Percentiles rank a stretch among this genome's conserved stretches.
phyloP scores from a whole-genome alignment of 2,113 vertebrate species.

The Atlantisia rogersi region DNA sequence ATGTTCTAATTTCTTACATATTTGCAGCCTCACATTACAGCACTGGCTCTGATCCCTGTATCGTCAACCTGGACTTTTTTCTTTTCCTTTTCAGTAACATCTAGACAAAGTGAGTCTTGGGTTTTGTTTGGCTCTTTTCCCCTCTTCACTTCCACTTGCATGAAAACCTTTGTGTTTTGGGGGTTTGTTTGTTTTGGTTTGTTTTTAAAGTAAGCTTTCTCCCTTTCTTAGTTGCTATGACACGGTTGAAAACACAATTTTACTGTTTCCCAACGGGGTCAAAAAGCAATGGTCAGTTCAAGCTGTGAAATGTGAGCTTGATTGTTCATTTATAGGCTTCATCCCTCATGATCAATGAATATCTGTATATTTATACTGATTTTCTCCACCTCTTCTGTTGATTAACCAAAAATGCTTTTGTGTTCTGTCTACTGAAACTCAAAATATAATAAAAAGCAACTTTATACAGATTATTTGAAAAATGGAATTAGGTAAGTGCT shows the following conservation, averaged over 20 bases:
- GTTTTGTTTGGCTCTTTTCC: background rate
- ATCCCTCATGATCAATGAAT: background rate
- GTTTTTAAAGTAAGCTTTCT: background rate
- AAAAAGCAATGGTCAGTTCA: background rate
- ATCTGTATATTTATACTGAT: background rate
- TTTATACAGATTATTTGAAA: background rate
- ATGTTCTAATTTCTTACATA: background rate
- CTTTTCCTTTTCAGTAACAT: background rate
- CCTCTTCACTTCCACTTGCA: background rate
- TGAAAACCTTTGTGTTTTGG: background rate
- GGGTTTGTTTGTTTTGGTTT: too few relatives aligned
- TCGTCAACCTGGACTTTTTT: background rate
- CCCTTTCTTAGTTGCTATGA: background rate
- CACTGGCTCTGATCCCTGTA: background rate
- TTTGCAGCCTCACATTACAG: background rate
- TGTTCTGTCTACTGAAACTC: background rate
- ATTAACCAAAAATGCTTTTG: background rate
- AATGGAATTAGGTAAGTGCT: background rate
- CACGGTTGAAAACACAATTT: background rate
- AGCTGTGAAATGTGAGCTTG: background rate
- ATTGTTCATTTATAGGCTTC: background rate
- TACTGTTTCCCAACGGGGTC: background rate
- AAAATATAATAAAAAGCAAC: background rate
- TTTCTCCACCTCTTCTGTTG: background rate
- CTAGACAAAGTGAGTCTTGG: background rate